Conservation (phyloP, 2,113 vertebrate genomes). For the Phocoena sinus region DNA sequence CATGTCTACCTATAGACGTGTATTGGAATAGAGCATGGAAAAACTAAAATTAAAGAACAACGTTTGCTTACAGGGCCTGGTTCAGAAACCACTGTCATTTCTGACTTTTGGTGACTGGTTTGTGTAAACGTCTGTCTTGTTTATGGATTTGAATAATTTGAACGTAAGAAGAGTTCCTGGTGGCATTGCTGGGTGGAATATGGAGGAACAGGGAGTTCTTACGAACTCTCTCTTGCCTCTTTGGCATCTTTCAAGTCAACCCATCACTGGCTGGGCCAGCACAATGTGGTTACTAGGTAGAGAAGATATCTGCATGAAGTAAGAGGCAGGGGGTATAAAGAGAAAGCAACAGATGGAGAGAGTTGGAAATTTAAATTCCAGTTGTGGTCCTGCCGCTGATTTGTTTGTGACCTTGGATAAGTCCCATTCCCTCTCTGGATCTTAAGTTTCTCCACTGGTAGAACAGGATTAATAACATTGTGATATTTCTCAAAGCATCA, state of each 20-base stretch:
- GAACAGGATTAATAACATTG: not conserved
- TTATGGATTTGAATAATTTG: not conserved
- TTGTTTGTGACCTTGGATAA: not conserved
- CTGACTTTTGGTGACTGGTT: not conserved
- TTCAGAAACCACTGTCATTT: constrained; percentile 21
- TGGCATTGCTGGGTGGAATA: not conserved
- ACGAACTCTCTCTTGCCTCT: not conserved
- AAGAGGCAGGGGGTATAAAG: not conserved
- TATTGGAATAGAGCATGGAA: not conserved
- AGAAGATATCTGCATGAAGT: not conserved
- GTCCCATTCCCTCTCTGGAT: not conserved
- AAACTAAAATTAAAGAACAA: not conserved
- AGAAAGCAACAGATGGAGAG: not conserved
- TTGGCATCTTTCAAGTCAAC: not conserved
- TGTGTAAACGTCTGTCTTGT: not conserved
- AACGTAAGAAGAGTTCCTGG: not conserved
- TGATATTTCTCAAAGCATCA: not conserved
- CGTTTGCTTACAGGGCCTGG: not conserved
- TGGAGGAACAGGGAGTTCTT: not conserved
- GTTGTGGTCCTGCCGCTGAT: not conserved
- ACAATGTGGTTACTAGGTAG: not conserved
- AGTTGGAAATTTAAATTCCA: not conserved
- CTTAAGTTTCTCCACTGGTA: not conserved
- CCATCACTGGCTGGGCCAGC: not conserved
- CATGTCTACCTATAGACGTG: not conserved